Evolutionary conservation across 2,113 vertebrate genomes (phyloP), one percentile per base, ranked within the genome.

Genomic region (Plecturocebus donacophilus): DNA sequence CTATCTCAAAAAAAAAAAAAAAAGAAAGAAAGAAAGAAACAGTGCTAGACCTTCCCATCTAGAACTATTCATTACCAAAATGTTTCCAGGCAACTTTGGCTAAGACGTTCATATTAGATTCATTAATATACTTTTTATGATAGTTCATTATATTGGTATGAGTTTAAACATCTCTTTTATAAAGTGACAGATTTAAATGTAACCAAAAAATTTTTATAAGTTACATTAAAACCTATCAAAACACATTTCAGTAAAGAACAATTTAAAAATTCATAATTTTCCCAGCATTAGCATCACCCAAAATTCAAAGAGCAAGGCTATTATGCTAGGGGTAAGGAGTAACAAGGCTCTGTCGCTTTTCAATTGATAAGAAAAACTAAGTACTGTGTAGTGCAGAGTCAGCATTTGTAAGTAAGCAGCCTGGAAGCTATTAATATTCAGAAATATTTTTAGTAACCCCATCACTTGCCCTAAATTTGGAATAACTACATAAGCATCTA

Each of bases 291-390:
- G 13, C 17, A 87, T 38, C 14, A 68, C 5, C 17, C 27, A 70
- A 87, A 93, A 70, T 16, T 84, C 47, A 94, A 91, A 81, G 1
- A 89, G 19, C 35, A 75, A 47, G 32, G 23, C 17, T 84, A 10
- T 75, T 45, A 85, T 16, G 56, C 4, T 80, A 11, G 42, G 9
- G 8, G 35, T 4, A 76, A 66, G n/a, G 6, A 11, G 3, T 80
- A 79, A 42, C 42, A 90, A 82, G 0, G 14, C 7, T 87, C 58
- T 19, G 0, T 19, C 56, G 9, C 71, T 88, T 90, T 96, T 66
- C n/a, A 95, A 89, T 5, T 27, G 32, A 21, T 88, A 91, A 90
- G 27, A n/a, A 87, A 95, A 88, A 84, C n/a, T 71, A 93, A 84
- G 27, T 79, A 86, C 32, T 64, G 45, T 70, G 56, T 25, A 30